Conservation (phyloP, 2,113 vertebrate genomes). For the Cebus imitator region DNA sequence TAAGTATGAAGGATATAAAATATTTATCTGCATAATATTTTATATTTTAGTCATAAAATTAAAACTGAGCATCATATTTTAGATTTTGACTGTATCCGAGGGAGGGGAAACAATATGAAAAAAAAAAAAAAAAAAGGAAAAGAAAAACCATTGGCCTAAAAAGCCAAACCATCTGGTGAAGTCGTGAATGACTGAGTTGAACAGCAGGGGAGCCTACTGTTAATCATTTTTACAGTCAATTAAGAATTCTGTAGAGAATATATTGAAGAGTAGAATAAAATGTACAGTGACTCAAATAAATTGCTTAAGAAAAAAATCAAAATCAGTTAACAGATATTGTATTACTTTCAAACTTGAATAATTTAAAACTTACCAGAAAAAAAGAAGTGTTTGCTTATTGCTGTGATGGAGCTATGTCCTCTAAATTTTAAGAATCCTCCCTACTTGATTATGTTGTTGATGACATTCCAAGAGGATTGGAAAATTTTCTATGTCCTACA, state of each 20-base stretch:
- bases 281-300: slow-evolving; percentile 64
- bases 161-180: slow-evolving; percentile 75
- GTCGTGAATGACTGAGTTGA: slow-evolving; percentile 71
- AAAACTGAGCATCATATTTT: slow-evolving; percentile 42
- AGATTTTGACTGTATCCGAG: slow-evolving; percentile 29
- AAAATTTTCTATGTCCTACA: neutral
- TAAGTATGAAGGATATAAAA: slow-evolving; percentile 49
- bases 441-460: neutral
- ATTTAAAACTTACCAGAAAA: slow-evolving; percentile 3
- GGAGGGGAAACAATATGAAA: neutral
- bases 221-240: slow-evolving; percentile 72
- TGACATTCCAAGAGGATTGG: neutral
- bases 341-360: slow-evolving; percentile 12
- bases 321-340: slow-evolving; percentile 32
- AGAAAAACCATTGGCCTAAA: slow-evolving; percentile 51
- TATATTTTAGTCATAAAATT: slow-evolving; percentile 31
- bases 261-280: slow-evolving; percentile 63
- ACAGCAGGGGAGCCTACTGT: slow-evolving; percentile 69
- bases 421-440: neutral
- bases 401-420: neutral
- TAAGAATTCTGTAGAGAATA: slow-evolving; percentile 71
- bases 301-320: slow-evolving; percentile 45
- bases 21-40: neutral
- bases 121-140: neutral
- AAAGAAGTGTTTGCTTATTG: neutral